Evolutionary conservation across 23 tunicate genomes (phyloP), one percentile per base, ranked within the genome.

Genomic region (Clavelina lepadiformis): DNA sequence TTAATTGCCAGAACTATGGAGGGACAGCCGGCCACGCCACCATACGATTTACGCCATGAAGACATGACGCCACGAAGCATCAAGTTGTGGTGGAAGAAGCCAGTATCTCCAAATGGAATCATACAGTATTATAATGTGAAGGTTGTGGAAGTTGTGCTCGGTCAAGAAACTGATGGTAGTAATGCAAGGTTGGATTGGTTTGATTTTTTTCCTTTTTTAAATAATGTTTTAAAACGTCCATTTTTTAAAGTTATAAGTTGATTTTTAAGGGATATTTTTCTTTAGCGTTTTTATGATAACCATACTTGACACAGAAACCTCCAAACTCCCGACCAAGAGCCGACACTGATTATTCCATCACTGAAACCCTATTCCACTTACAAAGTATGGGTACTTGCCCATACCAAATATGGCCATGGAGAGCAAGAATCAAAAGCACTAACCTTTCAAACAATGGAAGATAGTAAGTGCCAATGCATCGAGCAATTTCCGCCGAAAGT

Each of bases 321-420:
- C 27, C 24, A 15, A 37, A 63, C 69, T 34, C 13, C 24, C 21
- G 31, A 63, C 29, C 26, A 63, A 35, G 21, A 50, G 4, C 67
- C 76, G 3, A 20, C 51, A 2, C 33, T 59, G 21, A 19, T 56
- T 15, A 32, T 83, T 62, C 57, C 54, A 1, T 32, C 27, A 6
- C 44, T 83, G 53, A 44, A 13, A 5, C 82, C 91, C 5, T 55
- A 58, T 46, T 67, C 23, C 25, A 20, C 28, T 20, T 83, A 83
- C 61, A 21, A 18, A 22, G 72, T 49, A 7, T 28, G 33, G 30
- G 75, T 83, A 1, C 71, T 69, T 4, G 77, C 91, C 1, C 71
- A 83, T 44, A 83, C 91, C 56, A 83, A 83, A 58, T 68, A 66
- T 52, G 91, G 91, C 0, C 82, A 83, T 67, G 91, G 91, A 13